Percentiles rank a stretch among this genome's conserved stretches.
phyloP scores from a whole-genome alignment of 1,140 invertebrate species.

The Pseudomyrmex gracilis region DNA sequence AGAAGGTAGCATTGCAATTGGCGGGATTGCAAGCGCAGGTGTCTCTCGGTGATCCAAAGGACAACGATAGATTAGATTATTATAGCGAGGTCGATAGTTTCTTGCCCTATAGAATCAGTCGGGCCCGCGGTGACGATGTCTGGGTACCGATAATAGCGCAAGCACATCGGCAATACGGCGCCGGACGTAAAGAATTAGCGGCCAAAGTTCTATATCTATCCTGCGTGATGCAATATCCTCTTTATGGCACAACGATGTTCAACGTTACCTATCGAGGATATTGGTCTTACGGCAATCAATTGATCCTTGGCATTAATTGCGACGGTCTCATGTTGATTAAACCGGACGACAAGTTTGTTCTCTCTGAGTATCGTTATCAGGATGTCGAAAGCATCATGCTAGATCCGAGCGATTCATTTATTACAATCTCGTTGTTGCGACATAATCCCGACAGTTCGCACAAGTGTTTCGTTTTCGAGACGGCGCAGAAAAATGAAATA shows the following conservation, averaged over 20 bases:
- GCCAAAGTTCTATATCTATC: constrained; percentile 97
- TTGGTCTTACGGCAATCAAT: constrained; percentile 92
- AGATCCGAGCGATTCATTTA: constrained; percentile 96
- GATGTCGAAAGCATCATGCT: constrained; percentile 96
- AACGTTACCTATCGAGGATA: constrained; percentile 96
- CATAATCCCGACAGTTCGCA: constrained; percentile 89
- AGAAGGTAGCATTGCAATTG: constrained; percentile 96
- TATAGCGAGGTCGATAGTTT: constrained; percentile 93
- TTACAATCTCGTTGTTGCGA: constrained; percentile 92
- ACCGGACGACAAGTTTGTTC: constrained; percentile 94
- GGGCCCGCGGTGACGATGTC: constrained; percentile 90
- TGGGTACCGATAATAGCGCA: constrained; percentile 95
- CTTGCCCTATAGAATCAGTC: constrained; percentile 91
- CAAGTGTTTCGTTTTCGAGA: constrained; percentile 98
- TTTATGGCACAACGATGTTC: constrained; percentile 97
- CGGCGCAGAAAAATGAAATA: constrained; percentile 94
- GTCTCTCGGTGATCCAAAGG: constrained; percentile 94
- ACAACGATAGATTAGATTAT: constrained; percentile 89
- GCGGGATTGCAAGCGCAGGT: constrained; percentile 98
- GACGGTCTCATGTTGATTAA: constrained; percentile 96
- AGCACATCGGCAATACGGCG: constrained; percentile 95
- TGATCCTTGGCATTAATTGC: constrained; percentile 94
- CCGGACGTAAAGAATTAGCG: constrained; percentile 94
- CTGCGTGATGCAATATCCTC: constrained; percentile 98
- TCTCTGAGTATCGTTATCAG: constrained; percentile 94